Base-by-base conservation (phyloP, 2,797 vertebrate species). In the Coccyzus lansbergi region DNA sequence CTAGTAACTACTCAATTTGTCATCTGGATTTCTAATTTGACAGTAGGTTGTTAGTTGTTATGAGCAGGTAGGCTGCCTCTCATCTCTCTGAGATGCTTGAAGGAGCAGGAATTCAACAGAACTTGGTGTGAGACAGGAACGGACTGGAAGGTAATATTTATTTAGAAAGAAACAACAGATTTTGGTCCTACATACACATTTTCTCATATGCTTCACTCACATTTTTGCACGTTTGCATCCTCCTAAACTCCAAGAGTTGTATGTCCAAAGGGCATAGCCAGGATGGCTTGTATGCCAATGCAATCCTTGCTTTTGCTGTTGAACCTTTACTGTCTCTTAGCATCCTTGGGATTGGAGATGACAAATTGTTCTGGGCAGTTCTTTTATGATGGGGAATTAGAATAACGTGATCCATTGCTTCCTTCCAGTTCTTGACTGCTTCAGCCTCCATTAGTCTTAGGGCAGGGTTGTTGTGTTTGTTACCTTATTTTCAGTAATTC, bases 291-390 rank as follows among this genome's bases (percentile, higher is more conserved):
- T 13, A 38, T 55, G 52, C 28, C 21, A 20, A 4, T 18, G 15
- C 24, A 17, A 17, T 12, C 49, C 6, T 22, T 24, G 9, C 5
- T 15, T 0, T 5, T 1, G 0, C 49, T 5, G 2, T 19, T 48
- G 18, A 29, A 63, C 16, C 16, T 38, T 31, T 55, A 2, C 7
- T 33, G 20, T 42, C 49, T 52, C 36, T 64, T 40, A 18, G n/a
- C 1, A 0, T 59, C 60, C 29, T 38, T 15, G 9, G 64, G 36
- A 34, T 4, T 38, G 8, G 62, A 19, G 40, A 36, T 52, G 31
- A 65, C 42, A 72, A 46, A 59, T 29, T 9, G 7, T 62, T 59
- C 72, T 48, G 60, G 44, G 62, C 8, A 13, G 21, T 22, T 48
- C 28, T 74, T 1, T 12, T 24, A 21, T 28, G n/a, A 70, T 48